Conservation (phyloP, 1,140 invertebrate species). For the Caenorhabditis brenneri region DNA sequence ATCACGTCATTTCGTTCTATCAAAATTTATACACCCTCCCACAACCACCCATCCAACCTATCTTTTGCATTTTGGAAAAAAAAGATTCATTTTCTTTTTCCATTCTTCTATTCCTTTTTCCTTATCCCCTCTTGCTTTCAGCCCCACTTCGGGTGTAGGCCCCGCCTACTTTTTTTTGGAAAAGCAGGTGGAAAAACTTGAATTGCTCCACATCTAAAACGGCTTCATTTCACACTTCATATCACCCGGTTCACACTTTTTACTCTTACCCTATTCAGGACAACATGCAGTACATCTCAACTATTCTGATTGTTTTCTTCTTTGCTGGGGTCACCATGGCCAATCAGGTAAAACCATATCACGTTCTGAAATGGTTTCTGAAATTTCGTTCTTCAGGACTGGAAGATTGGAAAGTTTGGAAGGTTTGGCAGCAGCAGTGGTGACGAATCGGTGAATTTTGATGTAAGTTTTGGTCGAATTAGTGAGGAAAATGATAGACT, state of each 20-base stretch:
- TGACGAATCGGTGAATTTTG: neutral
- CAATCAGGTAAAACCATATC: neutral
- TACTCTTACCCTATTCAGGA: neutral
- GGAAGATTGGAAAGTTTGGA: neutral
- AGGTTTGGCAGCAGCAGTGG: neutral
- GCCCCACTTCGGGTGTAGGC: neutral
- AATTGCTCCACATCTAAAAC: neutral
- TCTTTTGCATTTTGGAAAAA: neutral
- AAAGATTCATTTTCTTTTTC: neutral
- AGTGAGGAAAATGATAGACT: neutral
- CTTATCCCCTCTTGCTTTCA: neutral
- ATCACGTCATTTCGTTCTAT: conserved; percentile 11
- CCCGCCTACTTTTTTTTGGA: neutral
- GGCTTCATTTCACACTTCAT: neutral
- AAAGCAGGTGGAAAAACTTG: conserved; percentile 1
- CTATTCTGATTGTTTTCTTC: conserved; percentile 21
- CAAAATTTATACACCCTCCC: neutral
- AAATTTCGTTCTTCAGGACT: neutral
- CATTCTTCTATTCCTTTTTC: neutral
- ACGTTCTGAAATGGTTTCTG: too few species aligned
- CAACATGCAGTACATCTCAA: neutral
- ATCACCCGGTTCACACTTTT: neutral
- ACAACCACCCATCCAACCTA: neutral
- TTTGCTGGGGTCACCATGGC: conserved; percentile 34
- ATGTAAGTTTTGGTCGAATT: neutral